A percentile compares a stretch with the other conserved stretches of the same genome.
Conservation (phyloP, 2,888 invertebrate species). For the Zele albiditarsus region DNA sequence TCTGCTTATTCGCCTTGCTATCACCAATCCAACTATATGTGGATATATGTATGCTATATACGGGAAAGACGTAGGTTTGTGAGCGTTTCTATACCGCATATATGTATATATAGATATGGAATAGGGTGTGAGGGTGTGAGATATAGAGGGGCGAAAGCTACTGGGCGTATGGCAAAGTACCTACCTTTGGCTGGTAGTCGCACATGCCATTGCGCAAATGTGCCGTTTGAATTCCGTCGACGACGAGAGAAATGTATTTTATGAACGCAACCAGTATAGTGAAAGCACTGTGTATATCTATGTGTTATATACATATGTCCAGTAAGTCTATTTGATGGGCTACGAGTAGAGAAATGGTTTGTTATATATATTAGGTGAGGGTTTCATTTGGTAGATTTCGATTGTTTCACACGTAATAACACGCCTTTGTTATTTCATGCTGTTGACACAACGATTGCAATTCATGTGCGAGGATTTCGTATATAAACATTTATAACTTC, state of each 20-base stretch:
- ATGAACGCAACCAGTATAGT: constrained; percentile 44
- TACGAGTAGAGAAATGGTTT: constrained; percentile 4
- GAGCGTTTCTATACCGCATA: not conserved
- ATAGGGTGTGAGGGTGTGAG: constrained; percentile 24
- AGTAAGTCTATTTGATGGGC: constrained; percentile 49
- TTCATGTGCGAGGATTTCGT: constrained; percentile 35
- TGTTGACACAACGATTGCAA: constrained; percentile 18
- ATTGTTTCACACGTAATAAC: constrained; percentile 11
- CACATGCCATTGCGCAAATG: constrained; percentile 68
- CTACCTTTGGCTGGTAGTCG: constrained; percentile 54
- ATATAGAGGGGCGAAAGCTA: constrained; percentile 35
- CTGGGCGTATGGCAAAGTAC: constrained; percentile 16
- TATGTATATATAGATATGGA: constrained; percentile 11
- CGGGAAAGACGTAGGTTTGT: constrained; percentile 4
- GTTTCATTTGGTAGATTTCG: constrained; percentile 3
- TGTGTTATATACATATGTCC: constrained; percentile 20
- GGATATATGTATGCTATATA: not conserved
- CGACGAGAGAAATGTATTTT: constrained; percentile 61
- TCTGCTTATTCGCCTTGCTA: constrained; percentile 14
- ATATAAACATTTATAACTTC: not conserved
- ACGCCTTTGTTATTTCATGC: not conserved
- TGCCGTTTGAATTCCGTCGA: constrained; percentile 65
- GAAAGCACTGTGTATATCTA: not conserved
- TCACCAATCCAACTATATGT: constrained; percentile 12
- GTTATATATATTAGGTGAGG: not conserved